Base-by-base conservation (phyloP, 2,113 vertebrate genomes). In the Gymnobelideus leadbeateri region DNA sequence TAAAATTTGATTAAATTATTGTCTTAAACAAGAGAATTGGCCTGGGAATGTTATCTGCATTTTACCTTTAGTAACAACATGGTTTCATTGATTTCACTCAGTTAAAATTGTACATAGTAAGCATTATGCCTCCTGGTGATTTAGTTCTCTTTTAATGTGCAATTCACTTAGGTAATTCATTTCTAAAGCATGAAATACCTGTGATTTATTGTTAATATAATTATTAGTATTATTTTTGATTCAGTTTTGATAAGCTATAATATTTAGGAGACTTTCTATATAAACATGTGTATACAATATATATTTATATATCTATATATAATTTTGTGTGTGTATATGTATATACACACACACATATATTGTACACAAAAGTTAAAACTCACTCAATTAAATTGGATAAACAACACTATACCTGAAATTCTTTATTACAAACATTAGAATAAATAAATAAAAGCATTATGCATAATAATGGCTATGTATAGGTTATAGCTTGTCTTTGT, bases 371-470 rank as follows among this genome's bases (percentile, higher is more conserved):
- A 54, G 46, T 90, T 50, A 26, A 51, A 90, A 12, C 11, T 89
- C 51, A 21, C 61, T 90, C 47, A 54, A 0, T 89, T 92, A 57
- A 52, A 93, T 96, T 96, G 43, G 43, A 96, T 53, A 52, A 92
- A 96, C 11, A 90, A 54, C 50, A 50, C 25, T 92, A 28, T 50
- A 26, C 52, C 93, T 52, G 46, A 49, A 94, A 10, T 50, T 89
- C 92, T 97, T 96, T 95, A 93, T 96, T 95, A 77, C 24, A 96
- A 91, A 89, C 8, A n/a, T 93, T 96, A 92, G 19, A 37, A 90
- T 97, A 96, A 96, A 96, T 97, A 94, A 94, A 89, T 95, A 84
- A 94, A 90, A 24, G 84, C 91, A 91, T 95, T 57, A 92, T 54
- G 51, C 91, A 50, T 96, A 84, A 95, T 94, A 96, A 16, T 51